These are phyloP conservation scores for Nixonia krombeini DNA, from an alignment of 1,140 invertebrate genomes.

Conservation along the genomic window DNA sequence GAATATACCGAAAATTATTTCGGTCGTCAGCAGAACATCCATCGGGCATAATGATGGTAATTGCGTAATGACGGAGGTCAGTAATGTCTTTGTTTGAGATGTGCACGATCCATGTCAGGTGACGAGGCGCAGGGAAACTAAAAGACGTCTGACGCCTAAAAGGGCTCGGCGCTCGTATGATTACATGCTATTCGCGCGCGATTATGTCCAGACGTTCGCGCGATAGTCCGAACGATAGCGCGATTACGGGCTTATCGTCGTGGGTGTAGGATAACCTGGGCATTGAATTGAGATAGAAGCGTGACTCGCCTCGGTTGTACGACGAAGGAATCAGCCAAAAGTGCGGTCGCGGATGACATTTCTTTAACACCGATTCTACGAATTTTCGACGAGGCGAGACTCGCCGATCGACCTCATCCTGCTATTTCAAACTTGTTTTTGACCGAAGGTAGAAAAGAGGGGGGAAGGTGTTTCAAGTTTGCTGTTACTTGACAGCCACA, in stretches of 20 bases:
- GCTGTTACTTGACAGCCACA: too few species aligned
- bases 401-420: not conserved
- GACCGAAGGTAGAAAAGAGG: too few species aligned
- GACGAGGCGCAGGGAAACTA: too few species aligned
- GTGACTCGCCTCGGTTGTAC: too few species aligned
- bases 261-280: slow-evolving; percentile 40
- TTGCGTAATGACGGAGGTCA: slow-evolving; percentile 46
- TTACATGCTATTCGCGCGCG: slow-evolving; percentile 53
- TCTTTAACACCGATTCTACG: too few species aligned
- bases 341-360: not conserved
- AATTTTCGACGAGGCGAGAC: too few species aligned
- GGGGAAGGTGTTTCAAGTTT: too few species aligned
- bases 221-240: slow-evolving; percentile 38
- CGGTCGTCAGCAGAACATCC: slow-evolving; percentile 42
- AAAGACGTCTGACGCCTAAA: too few species aligned
- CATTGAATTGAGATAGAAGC: slow-evolving; percentile 57
- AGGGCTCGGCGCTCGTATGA: slow-evolving; percentile 51
- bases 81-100: slow-evolving; percentile 56
- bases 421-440: too few species aligned
- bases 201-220: slow-evolving; percentile 51
- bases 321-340: not conserved
- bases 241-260: slow-evolving; percentile 53
- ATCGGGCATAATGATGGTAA: slow-evolving; percentile 50
- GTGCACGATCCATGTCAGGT: slow-evolving; percentile 1
- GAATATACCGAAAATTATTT: slow-evolving; percentile 40